Evolutionary conservation across 1,140 invertebrate species (phyloP), one percentile per base, ranked within the genome.

Genomic region (Drosophila tropicalis): DNA sequence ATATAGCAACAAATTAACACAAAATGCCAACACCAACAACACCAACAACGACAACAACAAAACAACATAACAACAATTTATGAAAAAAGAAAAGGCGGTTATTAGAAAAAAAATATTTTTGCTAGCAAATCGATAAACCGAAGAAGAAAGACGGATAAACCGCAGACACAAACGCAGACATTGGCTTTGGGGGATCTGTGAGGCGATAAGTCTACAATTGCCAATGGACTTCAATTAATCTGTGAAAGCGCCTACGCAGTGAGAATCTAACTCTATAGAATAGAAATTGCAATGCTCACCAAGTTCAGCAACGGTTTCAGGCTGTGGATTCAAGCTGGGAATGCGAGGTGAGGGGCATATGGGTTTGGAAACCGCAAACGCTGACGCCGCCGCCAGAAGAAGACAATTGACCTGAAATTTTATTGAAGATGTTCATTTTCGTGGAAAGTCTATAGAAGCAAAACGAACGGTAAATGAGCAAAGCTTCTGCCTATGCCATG

Each of bases 161-260:
- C 61, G 34, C 70, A 81, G 44, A 72, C 62, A n/a, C 19, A 19
- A 25, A 56, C 39, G 17, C 19, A 70, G 70, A 78, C 79, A 62
- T 72, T 62, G 63, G 63, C 54, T 70, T 29, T 29, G 29, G 72
- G 55, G 41, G 73, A 76, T 76, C 73, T 73, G 76, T 79, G 67
- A 77, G 80, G 79, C 80, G 87, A 87, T 89, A 90, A 90, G 84
- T 82, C 89, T 90, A 84, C 89, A 89, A 90, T 84, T 82, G 87
- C 83, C 82, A 91, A 91, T 91, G 89, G 44, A 90, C 84, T 90
- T 90, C 83, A 90, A 90, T 90, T 90, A 90, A 90, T 90, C 89
- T 89, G 84, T 84, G 89, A 85, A 85, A 90, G 89, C 89, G 83
- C 89, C 89, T 89, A 90, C 83, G 84, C 89, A 87, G 70, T 39